phyloP scores from a whole-genome alignment of 2,888 invertebrate genomes.

The Eutolmus rufibarbis region DNA sequence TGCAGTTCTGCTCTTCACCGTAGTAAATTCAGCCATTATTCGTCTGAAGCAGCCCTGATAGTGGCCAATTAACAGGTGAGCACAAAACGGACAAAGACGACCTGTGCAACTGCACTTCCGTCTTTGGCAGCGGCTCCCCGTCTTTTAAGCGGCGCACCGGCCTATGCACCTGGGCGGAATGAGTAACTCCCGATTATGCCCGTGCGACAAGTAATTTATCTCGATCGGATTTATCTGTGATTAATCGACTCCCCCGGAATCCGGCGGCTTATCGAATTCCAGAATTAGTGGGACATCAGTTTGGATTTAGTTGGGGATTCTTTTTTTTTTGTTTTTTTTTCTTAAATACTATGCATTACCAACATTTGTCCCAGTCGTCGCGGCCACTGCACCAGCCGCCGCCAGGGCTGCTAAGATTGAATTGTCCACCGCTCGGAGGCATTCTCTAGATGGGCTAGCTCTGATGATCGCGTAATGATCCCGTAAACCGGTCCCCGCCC shows the following conservation, averaged over 20 bases:
- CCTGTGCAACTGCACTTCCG: background rate
- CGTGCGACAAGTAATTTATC: conserved; percentile 50
- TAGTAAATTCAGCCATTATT: background rate
- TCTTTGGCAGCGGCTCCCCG: background rate
- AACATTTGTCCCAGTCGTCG: background rate
- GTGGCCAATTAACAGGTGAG: conserved; percentile 13
- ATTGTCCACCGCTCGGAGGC: background rate
- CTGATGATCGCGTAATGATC: background rate
- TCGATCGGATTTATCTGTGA: conserved; percentile 58
- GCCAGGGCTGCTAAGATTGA: background rate
- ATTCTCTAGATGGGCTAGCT: background rate
- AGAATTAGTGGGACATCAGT: conserved; percentile 31
- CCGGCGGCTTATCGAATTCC: conserved; percentile 34
- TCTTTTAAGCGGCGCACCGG: background rate
- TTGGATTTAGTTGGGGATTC: conserved; percentile 12
- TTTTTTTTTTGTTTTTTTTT: background rate
- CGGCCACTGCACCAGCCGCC: background rate
- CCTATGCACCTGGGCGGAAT: conserved; percentile 10
- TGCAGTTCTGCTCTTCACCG: background rate
- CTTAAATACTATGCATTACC: background rate
- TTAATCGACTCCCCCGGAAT: conserved; percentile 53
- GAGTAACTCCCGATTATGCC: conserved; percentile 22
- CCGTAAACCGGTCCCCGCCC: background rate
- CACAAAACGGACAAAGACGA: background rate
- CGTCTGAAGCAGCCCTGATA: background rate